Conservation (phyloP, 2,888 invertebrate genomes). For the Sphinx pinastri region DNA sequence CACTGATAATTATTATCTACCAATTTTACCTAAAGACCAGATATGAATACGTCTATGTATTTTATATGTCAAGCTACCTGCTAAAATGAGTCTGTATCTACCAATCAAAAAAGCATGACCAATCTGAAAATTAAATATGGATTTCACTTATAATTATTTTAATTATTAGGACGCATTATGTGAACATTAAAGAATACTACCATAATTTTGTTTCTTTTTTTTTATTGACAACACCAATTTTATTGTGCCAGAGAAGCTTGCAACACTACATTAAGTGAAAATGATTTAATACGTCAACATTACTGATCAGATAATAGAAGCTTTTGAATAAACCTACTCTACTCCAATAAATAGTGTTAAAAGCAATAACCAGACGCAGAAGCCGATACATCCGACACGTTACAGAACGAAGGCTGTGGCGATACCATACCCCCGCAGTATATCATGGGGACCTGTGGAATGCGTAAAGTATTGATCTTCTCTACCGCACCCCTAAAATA, state of each 20-base stretch:
- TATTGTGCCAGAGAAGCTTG: conserved; percentile 5
- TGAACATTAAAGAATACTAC: neutral
- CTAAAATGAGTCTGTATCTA: neutral
- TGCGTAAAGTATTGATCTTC: conserved; percentile 4
- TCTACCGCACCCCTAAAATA: neutral
- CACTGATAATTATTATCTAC: neutral
- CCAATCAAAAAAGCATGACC: too few relatives aligned
- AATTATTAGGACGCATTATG: too few relatives aligned
- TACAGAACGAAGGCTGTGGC: conserved; percentile 78
- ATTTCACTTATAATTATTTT: too few relatives aligned
- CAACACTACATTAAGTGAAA: conserved; percentile 18
- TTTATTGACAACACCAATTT: conserved; percentile 2
- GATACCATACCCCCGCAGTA: conserved; percentile 78
- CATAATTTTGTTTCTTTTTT: neutral
- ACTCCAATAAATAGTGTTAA: neutral
- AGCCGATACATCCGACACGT: conserved; percentile 75
- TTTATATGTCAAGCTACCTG: neutral
- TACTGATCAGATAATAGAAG: conserved; percentile 16
- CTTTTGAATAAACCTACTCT: neutral
- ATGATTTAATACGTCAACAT: neutral
- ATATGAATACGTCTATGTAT: neutral
- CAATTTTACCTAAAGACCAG: neutral
- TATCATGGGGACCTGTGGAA: conserved; percentile 74
- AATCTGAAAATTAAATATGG: too few relatives aligned
- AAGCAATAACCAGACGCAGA: conserved; percentile 68